Conservation (phyloP, 30 jellyfish, hydroid and myxozoan genomes). For the Turritopsis dohrnii region DNA sequence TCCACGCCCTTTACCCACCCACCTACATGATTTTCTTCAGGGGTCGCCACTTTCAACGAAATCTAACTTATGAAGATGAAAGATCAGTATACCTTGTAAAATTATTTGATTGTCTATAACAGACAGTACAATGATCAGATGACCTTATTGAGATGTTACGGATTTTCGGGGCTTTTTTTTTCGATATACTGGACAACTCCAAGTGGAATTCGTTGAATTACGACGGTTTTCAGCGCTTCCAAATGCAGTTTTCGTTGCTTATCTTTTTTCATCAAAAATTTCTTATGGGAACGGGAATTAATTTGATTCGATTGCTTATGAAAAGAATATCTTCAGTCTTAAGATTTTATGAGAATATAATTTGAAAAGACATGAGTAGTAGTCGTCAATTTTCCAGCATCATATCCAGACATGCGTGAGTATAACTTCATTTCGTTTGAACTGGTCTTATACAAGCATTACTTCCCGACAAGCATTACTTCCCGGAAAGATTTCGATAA, state of each 20-base stretch:
- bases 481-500: too few species aligned
- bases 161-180: neutral
- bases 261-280: neutral
- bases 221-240: neutral
- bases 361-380: neutral
- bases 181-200: neutral
- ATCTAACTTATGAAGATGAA: neutral
- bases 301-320: neutral
- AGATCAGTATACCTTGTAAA: neutral
- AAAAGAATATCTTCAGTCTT: neutral
- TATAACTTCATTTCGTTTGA: too few species aligned
- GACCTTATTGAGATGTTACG: neutral
- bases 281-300: neutral
- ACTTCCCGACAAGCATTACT: too few species aligned
- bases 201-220: neutral
- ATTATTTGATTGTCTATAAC: too few species aligned
- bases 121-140: neutral
- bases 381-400: too few species aligned
- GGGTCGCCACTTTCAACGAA: neutral
- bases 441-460: too few species aligned
- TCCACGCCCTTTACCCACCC: neutral
- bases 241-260: neutral
- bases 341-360: neutral
- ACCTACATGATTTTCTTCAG: neutral
- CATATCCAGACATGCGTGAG: too few species aligned